phyloP scores from a whole-genome alignment of 2,113 vertebrate genomes.

The Pterocles orientalis region DNA sequence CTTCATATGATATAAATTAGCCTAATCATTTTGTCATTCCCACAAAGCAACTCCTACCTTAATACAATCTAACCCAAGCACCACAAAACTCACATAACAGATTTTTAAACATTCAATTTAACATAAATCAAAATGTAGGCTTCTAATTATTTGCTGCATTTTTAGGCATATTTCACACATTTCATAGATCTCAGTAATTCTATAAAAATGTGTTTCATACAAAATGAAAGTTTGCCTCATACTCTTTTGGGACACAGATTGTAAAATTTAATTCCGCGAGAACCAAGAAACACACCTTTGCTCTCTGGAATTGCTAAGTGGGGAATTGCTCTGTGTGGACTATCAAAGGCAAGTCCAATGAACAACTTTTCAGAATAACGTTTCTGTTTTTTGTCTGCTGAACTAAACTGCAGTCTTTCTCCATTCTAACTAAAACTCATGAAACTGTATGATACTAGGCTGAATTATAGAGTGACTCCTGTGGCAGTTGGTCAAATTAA shows the following conservation, averaged over 20 bases:
- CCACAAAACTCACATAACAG: neutral
- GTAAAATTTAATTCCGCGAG: neutral
- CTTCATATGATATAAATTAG: neutral
- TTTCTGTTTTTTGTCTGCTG: neutral
- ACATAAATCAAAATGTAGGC: neutral
- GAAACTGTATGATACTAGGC: neutral
- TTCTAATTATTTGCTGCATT: neutral
- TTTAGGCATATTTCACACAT: neutral
- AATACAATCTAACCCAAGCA: neutral
- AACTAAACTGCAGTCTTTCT: neutral
- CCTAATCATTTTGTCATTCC: neutral
- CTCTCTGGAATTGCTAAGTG: neutral
- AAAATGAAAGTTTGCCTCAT: neutral
- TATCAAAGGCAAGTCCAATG: neutral
- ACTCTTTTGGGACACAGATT: neutral
- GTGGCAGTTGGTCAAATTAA: neutral
- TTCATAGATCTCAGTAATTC: neutral
- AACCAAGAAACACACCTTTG: neutral
- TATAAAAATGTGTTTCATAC: neutral
- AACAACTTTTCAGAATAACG: neutral
- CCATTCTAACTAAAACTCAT: neutral
- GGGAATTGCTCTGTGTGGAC: neutral
- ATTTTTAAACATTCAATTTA: neutral
- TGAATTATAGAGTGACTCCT: neutral
- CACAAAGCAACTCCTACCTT: neutral